A percentile compares a stretch with the other conserved stretches of the same genome.
Evolutionary conservation across 2,797 vertebrate species (phyloP).

Genomic region (Fratercula arctica): DNA sequence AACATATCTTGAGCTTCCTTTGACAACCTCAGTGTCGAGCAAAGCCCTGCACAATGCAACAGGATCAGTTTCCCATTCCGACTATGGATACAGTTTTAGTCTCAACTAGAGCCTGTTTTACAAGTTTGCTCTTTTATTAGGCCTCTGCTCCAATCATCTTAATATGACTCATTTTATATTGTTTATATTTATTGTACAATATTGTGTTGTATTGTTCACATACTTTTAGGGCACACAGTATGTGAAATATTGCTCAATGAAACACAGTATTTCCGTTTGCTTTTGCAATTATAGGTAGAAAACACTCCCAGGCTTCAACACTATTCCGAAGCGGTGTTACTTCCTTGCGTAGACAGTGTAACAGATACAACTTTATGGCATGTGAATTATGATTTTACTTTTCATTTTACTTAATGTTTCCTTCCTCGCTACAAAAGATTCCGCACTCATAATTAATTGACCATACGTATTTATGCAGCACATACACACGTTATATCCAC

Average conservation of each 20-base stretch:
- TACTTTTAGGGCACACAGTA: neutral
- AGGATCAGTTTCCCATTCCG: neutral
- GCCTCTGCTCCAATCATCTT: neutral
- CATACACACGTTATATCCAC: neutral
- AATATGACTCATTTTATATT: neutral
- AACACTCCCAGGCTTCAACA: neutral
- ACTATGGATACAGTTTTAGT: neutral
- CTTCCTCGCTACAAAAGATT: neutral
- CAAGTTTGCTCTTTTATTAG: neutral
- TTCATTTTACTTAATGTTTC: neutral
- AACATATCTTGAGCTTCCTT: constrained; percentile 3
- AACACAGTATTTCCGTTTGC: neutral
- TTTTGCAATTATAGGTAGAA: neutral
- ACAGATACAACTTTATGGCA: neutral
- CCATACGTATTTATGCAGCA: neutral
- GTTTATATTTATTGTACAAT: neutral
- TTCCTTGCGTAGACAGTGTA: neutral
- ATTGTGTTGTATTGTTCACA: neutral
- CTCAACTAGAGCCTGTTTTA: neutral
- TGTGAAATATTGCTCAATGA: neutral
- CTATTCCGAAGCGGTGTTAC: neutral
- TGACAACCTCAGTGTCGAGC: neutral
- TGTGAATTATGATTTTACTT: neutral
- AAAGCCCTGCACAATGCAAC: neutral
- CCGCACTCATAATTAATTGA: neutral